Base-by-base conservation (phyloP, 2,113 vertebrate genomes). In the Lophochroa leadbeateri region DNA sequence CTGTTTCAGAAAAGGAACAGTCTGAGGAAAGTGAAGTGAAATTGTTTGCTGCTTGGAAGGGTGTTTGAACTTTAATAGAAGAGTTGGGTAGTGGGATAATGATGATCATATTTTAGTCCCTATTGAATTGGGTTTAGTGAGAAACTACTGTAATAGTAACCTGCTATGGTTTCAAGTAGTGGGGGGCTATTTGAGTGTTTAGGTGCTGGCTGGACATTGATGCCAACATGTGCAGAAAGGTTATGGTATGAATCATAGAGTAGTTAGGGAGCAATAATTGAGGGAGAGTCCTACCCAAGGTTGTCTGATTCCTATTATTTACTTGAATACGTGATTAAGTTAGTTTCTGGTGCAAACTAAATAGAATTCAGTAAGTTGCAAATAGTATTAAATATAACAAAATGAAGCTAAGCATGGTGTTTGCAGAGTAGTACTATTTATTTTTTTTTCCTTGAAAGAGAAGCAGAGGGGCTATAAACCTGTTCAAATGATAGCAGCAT, bases 181-280 rank as follows among this genome's bases (percentile, higher is more conserved):
- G 37, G 7, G 5, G 9, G 7, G 5, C 7, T 69, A 41, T 31
- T 35, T 19, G 33, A 35, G 24, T 13, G 5, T 63, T 61, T 29
- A 67, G 20, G 9, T 53, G 19, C 81, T 71, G 57, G 41, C 13
- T 27, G 21, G 39, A 28, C 55, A 0, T 35, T 21, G 82, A 21
- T 25, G 2, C 0, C n/a, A 41, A 14, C 0, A 0, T 9, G 18
- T 23, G n/a, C 65, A 60, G 74, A 19, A 60, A 55, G 35, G 28
- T 63, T 39, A 1, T 3, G 37, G n/a, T 14, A 10, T 53, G 39
- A 57, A 46, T 58, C 33, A 58, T 35, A 35, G 21, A 58, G 21
- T 35, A 58, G 21, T 35, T 35, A 58, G 19, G 21, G 33, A 58
- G 14, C 20, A 43, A 10, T 31, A 31, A 7, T 1, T 33, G 44